phyloP scores from a whole-genome alignment of 2,888 invertebrate genomes.

The Aleiodes leptofemur region DNA sequence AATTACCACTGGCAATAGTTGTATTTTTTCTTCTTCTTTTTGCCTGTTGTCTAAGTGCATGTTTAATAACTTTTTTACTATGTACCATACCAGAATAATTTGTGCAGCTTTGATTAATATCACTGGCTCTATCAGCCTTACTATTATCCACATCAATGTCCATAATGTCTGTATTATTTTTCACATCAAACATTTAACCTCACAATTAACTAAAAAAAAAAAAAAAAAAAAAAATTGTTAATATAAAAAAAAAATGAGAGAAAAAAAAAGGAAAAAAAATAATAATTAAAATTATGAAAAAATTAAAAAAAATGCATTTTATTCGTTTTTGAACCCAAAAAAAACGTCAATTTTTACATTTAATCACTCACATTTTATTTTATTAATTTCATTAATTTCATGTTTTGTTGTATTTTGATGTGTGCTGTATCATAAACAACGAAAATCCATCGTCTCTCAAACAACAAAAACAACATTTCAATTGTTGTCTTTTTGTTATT shows the following conservation, averaged over 20 bases:
- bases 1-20: conserved; percentile 80
- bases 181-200: conserved; percentile 25
- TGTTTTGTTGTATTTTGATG: conserved; percentile 42
- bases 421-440: conserved; percentile 1
- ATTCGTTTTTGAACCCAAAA: conserved; percentile 13
- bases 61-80: conserved; percentile 84
- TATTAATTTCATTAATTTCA: background rate
- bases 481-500: conserved; percentile 18
- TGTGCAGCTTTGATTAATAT: conserved; percentile 68
- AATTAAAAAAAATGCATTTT: conserved; percentile 25
- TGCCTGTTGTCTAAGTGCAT: conserved; percentile 86
- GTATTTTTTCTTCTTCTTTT: conserved; percentile 89
- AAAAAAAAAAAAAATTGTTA: background rate
- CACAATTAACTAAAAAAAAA: background rate
- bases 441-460: conserved; percentile 19
- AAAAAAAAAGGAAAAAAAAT: conserved; percentile 2
- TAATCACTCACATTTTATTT: conserved; percentile 7
- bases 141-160: conserved; percentile 68
- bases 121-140: conserved; percentile 67
- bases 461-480: conserved; percentile 25
- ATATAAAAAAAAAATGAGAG: too few relatives aligned
- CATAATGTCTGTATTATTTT: conserved; percentile 55
- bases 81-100: conserved; percentile 74
- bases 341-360: too few relatives aligned
- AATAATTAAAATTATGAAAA: too few relatives aligned